A percentile compares a stretch with the other conserved stretches of the same genome.
Evolutionary conservation across 2,797 vertebrate genomes (phyloP).

Genomic region (Halcyon chelicuti): DNA sequence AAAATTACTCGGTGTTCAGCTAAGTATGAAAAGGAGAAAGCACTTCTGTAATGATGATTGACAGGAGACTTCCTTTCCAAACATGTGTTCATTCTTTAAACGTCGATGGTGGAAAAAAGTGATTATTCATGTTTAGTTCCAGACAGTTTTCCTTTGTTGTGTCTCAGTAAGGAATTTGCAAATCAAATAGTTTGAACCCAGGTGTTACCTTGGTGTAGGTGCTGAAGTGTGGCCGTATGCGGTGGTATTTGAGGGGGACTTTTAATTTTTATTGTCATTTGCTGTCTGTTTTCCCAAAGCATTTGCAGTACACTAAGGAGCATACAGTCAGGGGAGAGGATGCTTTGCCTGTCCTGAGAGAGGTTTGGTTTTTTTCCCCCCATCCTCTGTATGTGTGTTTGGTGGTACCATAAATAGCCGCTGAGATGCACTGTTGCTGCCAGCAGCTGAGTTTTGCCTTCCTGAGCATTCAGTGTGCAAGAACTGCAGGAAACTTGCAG

Average conservation of each 20-base stretch:
- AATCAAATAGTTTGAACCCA: neutral
- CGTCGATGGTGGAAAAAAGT: neutral
- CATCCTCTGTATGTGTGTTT: neutral
- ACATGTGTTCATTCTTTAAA: neutral
- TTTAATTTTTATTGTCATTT: neutral
- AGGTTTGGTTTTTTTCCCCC: neutral
- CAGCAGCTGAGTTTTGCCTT: neutral
- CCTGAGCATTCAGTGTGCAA: neutral
- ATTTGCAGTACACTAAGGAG: neutral
- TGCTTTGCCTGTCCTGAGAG: neutral
- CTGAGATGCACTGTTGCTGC: neutral
- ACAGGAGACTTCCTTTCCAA: conserved; percentile 32
- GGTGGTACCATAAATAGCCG: neutral
- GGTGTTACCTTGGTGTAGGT: neutral
- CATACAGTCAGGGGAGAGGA: neutral
- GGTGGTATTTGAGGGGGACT: neutral
- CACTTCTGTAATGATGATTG: conserved; percentile 32
- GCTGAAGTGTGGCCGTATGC: neutral
- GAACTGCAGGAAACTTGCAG: neutral
- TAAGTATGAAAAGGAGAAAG: conserved; percentile 13
- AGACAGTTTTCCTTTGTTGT: neutral
- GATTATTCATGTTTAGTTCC: conserved; percentile 3
- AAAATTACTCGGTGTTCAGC: neutral
- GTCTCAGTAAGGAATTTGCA: neutral
- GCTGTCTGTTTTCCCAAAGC: neutral